Percentiles rank a stretch among this genome's conserved stretches.
Conservation (phyloP, 2,797 vertebrate species). For the Aselliscus stoliczkanus region DNA sequence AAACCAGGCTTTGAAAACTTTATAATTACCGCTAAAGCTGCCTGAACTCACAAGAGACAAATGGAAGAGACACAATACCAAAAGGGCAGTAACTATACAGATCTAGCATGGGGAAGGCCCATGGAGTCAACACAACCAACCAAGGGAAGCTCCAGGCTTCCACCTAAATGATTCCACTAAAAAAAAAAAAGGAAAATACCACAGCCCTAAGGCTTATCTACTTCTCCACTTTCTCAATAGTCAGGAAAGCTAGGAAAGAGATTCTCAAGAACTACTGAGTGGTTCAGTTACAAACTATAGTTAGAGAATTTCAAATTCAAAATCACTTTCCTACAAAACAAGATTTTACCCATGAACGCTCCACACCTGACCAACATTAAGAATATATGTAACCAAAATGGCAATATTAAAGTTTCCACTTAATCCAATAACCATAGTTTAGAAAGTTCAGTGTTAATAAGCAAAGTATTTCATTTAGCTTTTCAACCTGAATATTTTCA, state of each 20-base stretch:
- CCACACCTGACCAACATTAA: background rate
- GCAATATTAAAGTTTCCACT: background rate
- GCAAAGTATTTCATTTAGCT: background rate
- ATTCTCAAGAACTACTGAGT: background rate
- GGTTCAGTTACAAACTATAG: background rate
- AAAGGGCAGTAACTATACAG: background rate
- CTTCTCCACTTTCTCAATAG: background rate
- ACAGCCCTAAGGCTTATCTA: background rate
- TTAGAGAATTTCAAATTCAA: background rate
- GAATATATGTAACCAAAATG: background rate
- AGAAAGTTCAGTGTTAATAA: background rate
- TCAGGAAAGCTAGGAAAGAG: background rate
- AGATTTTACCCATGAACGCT: background rate
- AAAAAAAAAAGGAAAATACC: background rate
- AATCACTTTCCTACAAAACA: background rate
- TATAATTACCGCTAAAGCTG: background rate
- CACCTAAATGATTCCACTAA: background rate
- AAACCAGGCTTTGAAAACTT: conserved; percentile 9
- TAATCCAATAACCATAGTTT: background rate
- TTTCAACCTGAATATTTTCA: background rate
- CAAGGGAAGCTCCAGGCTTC: background rate
- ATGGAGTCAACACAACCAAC: background rate
- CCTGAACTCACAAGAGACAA: background rate
- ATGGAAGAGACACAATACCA: background rate
- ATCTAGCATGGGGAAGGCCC: background rate